Percentiles rank a stretch among this genome's conserved stretches.
Conservation (phyloP, 30 jellyfish, hydroid and myxozoan species). For the Aurelia sp. region DNA sequence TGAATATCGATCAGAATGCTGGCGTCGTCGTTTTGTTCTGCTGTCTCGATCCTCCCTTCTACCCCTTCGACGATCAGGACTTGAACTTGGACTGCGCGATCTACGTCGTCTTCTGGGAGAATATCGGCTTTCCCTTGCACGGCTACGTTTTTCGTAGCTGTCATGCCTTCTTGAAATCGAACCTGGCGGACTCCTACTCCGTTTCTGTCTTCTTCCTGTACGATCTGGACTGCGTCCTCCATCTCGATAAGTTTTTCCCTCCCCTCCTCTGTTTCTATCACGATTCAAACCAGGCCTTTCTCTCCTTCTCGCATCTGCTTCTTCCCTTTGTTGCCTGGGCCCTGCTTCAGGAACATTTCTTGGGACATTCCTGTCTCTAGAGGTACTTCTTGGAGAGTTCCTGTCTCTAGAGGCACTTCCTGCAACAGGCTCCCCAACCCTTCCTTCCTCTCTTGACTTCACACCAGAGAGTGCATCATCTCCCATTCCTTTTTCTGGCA, state of each 20-base stretch:
- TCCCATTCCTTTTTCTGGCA: not conserved
- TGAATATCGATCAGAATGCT: slow-evolving; percentile 20
- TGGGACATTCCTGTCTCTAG: no score
- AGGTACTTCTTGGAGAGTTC: no score
- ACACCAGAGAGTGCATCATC: no score
- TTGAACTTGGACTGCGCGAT: slow-evolving; percentile 45
- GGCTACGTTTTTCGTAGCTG: not conserved
- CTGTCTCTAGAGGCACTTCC: no score
- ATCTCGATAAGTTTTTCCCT: slow-evolving; percentile 24
- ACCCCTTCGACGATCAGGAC: slow-evolving; percentile 39
- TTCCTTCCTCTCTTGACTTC: no score
- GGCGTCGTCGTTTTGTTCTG: slow-evolving; percentile 31
- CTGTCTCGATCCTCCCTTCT: slow-evolving; percentile 10
- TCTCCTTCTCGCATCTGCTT: not conserved
- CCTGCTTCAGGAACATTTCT: no score
- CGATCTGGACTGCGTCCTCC: slow-evolving; percentile 15
- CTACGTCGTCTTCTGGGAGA: slow-evolving; percentile 30
- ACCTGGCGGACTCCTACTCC: slow-evolving; percentile 13
- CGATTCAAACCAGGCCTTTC: slow-evolving; percentile 33
- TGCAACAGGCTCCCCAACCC: no score
- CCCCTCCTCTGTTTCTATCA: slow-evolving; percentile 27
- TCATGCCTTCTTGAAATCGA: not conserved
- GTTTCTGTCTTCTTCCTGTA: slow-evolving; percentile 2
- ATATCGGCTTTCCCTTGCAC: slow-evolving; percentile 1
- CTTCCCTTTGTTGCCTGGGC: no score